A percentile compares a stretch with the other conserved stretches of the same genome.
Conservation (phyloP, 92 coral and sea anemone species). For the Porites lobata region DNA sequence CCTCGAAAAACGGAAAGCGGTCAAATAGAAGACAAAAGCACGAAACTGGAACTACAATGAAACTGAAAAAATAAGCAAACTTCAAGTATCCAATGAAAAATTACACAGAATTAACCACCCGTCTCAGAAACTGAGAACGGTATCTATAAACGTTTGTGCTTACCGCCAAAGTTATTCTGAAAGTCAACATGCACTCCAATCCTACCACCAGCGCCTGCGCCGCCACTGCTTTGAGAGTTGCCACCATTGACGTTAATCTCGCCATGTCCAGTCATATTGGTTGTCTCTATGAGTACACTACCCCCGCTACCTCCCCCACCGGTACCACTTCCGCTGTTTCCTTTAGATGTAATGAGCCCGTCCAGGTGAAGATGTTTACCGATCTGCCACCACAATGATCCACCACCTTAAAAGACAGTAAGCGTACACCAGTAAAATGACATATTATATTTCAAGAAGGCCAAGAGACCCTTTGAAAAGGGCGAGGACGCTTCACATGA, state of each 20-base stretch:
- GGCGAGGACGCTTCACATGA: too few relatives aligned
- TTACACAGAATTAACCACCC: too few relatives aligned
- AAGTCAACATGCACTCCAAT: slow-evolving; percentile 96
- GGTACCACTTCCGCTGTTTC: slow-evolving; percentile 47
- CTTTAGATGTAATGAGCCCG: slow-evolving; percentile 92
- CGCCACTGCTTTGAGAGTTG: slow-evolving; percentile 55
- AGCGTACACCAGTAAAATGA: not conserved
- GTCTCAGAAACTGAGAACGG: not conserved
- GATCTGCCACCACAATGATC: slow-evolving; percentile 75
- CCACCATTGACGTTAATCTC: slow-evolving; percentile 96
- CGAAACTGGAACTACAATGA: too few relatives aligned
- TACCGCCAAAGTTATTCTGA: slow-evolving; percentile 95
- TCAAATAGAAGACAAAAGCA: too few relatives aligned
- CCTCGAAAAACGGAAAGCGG: too few relatives aligned
- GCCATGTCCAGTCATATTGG: slow-evolving; percentile 97
- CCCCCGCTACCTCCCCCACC: slow-evolving; percentile 99
- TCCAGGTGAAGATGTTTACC: slow-evolving; percentile 84
- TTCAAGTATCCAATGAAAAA: too few relatives aligned
- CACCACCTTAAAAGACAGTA: slow-evolving; percentile 80
- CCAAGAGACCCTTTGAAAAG: too few relatives aligned
- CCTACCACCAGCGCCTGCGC: slow-evolving; percentile 97
- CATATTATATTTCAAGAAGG: too few relatives aligned
- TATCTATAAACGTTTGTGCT: not conserved
- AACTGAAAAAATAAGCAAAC: too few relatives aligned
- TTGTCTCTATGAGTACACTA: slow-evolving; percentile 86